Evolutionary conservation across 92 coral and sea anemone genomes (phyloP).

Genomic region (Siderastrea radians): DNA sequence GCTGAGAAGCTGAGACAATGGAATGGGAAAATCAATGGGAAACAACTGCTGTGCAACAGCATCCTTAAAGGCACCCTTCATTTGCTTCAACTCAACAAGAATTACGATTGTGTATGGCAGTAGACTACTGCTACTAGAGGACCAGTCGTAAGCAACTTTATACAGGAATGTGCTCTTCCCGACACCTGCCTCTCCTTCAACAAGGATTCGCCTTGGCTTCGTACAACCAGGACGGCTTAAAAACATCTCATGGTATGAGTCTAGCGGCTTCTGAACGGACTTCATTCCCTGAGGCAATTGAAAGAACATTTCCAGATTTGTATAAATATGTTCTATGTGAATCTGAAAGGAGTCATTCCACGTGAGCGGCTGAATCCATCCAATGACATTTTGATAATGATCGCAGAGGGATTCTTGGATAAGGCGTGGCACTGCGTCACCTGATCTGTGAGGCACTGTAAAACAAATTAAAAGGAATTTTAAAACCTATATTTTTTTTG

Average conservation of each 20-base stretch:
- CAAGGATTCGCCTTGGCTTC: conserved; percentile 73
- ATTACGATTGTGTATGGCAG: conserved; percentile 64
- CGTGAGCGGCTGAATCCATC: conserved; percentile 86
- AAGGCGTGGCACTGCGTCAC: conserved; percentile 4
- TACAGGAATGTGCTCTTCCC: conserved; percentile 84
- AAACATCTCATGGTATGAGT: conserved; percentile 65
- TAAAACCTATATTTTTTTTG: no score
- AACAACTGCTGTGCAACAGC: conserved; percentile 81
- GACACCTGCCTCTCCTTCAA: conserved; percentile 85
- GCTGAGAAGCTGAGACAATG: conserved; percentile 58
- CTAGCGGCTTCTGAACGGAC: conserved; percentile 61
- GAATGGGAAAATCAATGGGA: conserved; percentile 74
- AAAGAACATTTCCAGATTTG: conserved; percentile 78
- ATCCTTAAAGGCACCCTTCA: conserved; percentile 68
- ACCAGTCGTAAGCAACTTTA: conserved; percentile 86
- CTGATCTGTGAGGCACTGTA: conserved; percentile 12
- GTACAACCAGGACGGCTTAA: conserved; percentile 39
- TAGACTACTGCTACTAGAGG: conserved; percentile 44
- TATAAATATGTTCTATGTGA: conserved; percentile 88
- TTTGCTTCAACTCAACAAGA: conserved; percentile 79
- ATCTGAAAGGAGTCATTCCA: conserved; percentile 79
- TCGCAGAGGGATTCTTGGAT: conserved; percentile 72
- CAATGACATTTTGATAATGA: conserved; percentile 83
- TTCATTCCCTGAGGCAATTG: conserved; percentile 56
- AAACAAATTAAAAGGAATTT: no score